phyloP scores from a whole-genome alignment of 2,888 invertebrate genomes.

The Entomobrya multifasciata region DNA sequence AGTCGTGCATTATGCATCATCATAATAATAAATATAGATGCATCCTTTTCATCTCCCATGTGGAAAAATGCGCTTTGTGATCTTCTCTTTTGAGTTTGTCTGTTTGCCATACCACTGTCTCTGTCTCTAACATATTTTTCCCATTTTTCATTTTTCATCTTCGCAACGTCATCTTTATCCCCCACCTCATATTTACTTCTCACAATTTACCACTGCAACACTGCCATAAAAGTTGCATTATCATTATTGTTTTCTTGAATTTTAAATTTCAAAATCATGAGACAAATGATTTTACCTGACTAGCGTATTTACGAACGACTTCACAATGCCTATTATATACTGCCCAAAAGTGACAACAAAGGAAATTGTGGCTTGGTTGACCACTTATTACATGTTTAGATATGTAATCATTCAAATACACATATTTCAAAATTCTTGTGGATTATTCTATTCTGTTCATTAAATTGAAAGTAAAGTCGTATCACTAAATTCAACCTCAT shows the following conservation, averaged over 20 bases:
- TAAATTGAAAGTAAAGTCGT: background rate
- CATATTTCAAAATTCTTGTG: background rate
- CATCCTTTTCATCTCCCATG: conserved; percentile 70
- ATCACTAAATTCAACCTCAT: conserved; percentile 4
- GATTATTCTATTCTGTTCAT: background rate
- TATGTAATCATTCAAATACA: too few relatives aligned
- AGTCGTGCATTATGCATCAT: conserved; percentile 67
- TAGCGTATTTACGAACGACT: background rate
- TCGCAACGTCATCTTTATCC: conserved; percentile 53
- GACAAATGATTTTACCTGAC: conserved; percentile 20
- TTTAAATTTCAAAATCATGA: conserved; percentile 22
- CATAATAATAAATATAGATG: conserved; percentile 47
- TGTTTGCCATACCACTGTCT: too few relatives aligned
- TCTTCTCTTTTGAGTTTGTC: conserved; percentile 23
- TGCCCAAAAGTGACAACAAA: conserved; percentile 28
- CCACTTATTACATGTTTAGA: conserved; percentile 12
- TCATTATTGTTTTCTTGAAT: conserved; percentile 23
- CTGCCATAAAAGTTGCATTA: conserved; percentile 29
- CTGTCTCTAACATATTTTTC: conserved; percentile 39
- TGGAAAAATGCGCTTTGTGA: conserved; percentile 65
- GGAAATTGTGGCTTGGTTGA: conserved; percentile 27
- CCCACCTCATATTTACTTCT: background rate
- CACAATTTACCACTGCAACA: background rate
- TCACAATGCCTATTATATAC: too few relatives aligned
- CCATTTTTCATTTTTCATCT: conserved; percentile 65